Percentiles rank a stretch among this genome's conserved stretches.
Conservation (phyloP, 1,140 invertebrate genomes). For the Lucilia cuprina region DNA sequence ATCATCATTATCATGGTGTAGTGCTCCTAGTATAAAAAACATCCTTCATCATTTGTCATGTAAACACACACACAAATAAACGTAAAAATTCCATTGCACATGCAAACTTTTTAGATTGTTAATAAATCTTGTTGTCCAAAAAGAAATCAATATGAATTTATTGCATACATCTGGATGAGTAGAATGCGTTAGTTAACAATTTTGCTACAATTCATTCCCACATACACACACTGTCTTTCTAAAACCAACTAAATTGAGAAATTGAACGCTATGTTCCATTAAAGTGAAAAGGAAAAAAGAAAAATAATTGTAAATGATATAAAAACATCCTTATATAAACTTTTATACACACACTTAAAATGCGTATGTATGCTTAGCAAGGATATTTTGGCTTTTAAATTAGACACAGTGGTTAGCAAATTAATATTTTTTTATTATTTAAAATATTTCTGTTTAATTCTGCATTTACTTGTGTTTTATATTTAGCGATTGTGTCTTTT, state of each 20-base stretch:
- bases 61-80: background rate
- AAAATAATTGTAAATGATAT: too few species aligned
- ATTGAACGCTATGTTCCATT: too few species aligned
- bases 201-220: background rate
- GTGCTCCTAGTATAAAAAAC: background rate
- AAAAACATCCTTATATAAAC: too few species aligned
- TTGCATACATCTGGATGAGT: slow-evolving; percentile 10
- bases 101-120: background rate
- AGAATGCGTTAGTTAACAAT: background rate
- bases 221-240: background rate
- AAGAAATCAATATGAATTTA: slow-evolving; percentile 18
- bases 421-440: too few species aligned
- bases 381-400: too few species aligned
- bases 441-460: too few species aligned
- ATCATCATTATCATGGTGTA: background rate
- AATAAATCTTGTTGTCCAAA: background rate
- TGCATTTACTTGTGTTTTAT: too few species aligned
- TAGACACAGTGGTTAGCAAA: too few species aligned
- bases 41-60: slow-evolving; percentile 6
- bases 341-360: too few species aligned
- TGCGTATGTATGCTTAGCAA: too few species aligned
- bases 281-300: too few species aligned
- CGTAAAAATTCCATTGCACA: background rate
- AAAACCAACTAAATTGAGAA: background rate
- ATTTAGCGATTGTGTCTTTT: too few species aligned